Evolutionary conservation across 2,797 vertebrate genomes (phyloP).

Genomic region (Chaenodraco wilsoni): DNA sequence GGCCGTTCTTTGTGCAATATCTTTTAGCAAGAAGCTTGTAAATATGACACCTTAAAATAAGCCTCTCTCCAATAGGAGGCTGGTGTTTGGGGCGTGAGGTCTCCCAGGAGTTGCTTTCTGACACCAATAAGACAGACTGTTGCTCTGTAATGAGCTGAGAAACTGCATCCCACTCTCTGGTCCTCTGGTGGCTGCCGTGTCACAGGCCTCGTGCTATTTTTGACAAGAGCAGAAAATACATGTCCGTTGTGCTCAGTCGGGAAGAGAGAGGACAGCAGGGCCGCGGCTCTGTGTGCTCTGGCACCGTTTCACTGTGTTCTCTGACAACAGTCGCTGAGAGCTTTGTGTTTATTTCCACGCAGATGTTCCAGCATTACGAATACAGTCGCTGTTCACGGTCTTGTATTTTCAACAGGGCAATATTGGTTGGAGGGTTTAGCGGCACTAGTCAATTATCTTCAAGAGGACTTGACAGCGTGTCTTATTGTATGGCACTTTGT

Average conservation of each 20-base stretch:
- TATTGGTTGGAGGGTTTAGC: constrained; percentile 31
- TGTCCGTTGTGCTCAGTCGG: constrained; percentile 13
- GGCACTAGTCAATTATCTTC: constrained; percentile 45
- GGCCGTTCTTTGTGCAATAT: too few species aligned
- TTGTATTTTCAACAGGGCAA: constrained; percentile 15
- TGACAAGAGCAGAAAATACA: constrained; percentile 41
- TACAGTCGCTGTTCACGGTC: constrained; percentile 6
- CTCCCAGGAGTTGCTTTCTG: constrained; percentile 50
- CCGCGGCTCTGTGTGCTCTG: constrained; percentile 6
- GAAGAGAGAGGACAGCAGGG: constrained; percentile 8
- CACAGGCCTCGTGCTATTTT: constrained; percentile 57
- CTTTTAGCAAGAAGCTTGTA: neutral
- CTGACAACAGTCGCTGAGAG: constrained; percentile 4
- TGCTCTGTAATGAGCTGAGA: constrained; percentile 60
- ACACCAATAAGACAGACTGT: constrained; percentile 53
- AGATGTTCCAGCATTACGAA: constrained; percentile 30
- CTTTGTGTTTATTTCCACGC: constrained; percentile 21
- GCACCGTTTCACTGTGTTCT: constrained; percentile 17
- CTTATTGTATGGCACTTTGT: too few species aligned
- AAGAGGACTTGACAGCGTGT: constrained; percentile 12
- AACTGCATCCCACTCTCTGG: constrained; percentile 38
- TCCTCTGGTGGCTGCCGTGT: constrained; percentile 39
- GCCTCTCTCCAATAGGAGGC: neutral
- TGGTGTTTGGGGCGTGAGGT: constrained; percentile 28
- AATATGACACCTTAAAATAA: neutral